These are phyloP conservation scores for Heliocidaris tuberculata DNA, from an alignment of 35 echinoderm and acorn worm species.

Conservation along the genomic window DNA sequence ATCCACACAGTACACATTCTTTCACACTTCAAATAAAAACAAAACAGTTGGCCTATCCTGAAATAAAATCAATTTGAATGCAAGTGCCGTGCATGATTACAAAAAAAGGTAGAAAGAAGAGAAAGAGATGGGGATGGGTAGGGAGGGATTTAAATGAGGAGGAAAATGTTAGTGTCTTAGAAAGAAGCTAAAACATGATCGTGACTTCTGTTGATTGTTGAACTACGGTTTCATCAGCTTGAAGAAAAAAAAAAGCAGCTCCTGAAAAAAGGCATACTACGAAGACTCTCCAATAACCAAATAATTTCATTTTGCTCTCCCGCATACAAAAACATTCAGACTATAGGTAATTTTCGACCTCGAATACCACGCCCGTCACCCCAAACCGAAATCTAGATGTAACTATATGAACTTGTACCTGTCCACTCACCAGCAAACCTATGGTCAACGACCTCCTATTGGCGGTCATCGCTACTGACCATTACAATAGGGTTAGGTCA, in stretches of 20 bases:
- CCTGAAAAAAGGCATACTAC: background rate
- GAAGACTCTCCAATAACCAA: background rate
- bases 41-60: no score
- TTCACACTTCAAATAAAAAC: no score
- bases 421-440: background rate
- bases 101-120: no score
- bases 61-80: no score
- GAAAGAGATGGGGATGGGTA: no score
- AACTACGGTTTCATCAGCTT: background rate
- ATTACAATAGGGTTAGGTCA: constrained; percentile 9
- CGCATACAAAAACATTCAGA: background rate
- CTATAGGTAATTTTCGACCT: background rate
- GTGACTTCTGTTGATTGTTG: no score
- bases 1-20: no score
- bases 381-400: background rate
- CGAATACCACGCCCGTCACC: background rate
- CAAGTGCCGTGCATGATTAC: no score
- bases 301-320: background rate
- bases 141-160: no score
- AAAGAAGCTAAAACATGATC: no score
- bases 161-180: no score
- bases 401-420: constrained; percentile 11
- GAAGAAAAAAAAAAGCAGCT: background rate
- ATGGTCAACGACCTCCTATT: background rate
- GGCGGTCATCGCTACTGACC: background rate